Percentiles rank a stretch among this genome's conserved stretches.
Evolutionary conservation across 2,888 invertebrate species (phyloP).

Genomic region (Stenurella melanura): DNA sequence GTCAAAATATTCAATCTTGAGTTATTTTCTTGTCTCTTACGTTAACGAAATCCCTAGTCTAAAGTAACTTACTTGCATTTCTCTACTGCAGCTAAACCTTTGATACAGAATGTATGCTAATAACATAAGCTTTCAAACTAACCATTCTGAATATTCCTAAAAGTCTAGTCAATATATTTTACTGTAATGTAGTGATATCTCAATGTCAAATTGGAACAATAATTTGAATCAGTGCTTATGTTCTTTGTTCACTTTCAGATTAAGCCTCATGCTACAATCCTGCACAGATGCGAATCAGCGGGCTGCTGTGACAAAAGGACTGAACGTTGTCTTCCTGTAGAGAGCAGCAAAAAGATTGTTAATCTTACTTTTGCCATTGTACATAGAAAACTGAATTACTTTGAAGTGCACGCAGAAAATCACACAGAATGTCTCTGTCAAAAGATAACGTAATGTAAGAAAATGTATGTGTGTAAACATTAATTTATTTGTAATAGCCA

Average conservation of each 20-base stretch:
- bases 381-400: background rate
- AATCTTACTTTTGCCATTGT: background rate
- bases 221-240: background rate
- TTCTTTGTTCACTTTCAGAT: conserved; percentile 23
- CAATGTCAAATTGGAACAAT: background rate
- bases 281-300: conserved; percentile 38
- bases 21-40: no score
- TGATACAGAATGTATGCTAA: no score
- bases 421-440: conserved; percentile 21
- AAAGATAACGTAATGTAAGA: background rate
- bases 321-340: conserved; percentile 31
- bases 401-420: background rate
- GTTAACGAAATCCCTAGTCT: no score
- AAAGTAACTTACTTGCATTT: no score
- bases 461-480: background rate
- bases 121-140: no score
- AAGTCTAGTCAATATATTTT: no score
- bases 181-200: no score
- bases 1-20: no score
- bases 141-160: no score
- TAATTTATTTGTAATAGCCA: background rate
- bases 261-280: conserved; percentile 19
- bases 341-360: background rate
- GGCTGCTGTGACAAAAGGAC: conserved; percentile 33
- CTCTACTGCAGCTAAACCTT: no score